A percentile compares a stretch with the other conserved stretches of the same genome.
Conservation (phyloP, 2,888 invertebrate genomes). For the Achlya flavicornis region DNA sequence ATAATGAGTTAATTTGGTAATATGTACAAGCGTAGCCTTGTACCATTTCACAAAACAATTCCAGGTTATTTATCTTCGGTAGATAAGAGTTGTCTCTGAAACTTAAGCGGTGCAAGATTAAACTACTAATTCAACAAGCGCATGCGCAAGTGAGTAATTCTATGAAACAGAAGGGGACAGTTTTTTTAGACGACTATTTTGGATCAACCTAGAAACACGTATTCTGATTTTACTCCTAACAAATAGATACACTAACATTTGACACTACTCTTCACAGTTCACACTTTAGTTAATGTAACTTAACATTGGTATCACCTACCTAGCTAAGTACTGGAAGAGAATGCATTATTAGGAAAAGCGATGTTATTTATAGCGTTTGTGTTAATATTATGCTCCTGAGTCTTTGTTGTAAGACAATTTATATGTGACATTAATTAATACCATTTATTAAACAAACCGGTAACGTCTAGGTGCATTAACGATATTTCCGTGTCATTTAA, state of each 20-base stretch:
- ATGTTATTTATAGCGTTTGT: slow-evolving; percentile 6
- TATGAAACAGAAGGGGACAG: too few relatives aligned
- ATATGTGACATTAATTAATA: slow-evolving; percentile 7
- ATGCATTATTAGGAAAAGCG: not conserved
- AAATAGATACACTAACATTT: not conserved
- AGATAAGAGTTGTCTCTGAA: not conserved
- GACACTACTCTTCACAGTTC: not conserved
- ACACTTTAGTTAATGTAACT: not conserved
- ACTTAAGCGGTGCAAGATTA: not conserved
- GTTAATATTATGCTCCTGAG: slow-evolving; percentile 4
- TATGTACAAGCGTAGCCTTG: slow-evolving; percentile 54
- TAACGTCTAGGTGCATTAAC: not conserved
- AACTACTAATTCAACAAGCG: not conserved
- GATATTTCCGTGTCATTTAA: slow-evolving; percentile 7
- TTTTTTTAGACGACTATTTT: not conserved
- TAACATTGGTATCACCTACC: not conserved
- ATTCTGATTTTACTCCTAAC: not conserved
- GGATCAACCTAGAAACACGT: not conserved
- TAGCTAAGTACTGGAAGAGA: not conserved
- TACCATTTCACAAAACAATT: slow-evolving; percentile 39
- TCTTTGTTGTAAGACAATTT: slow-evolving; percentile 7
- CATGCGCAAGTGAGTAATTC: not conserved
- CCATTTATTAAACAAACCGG: slow-evolving; percentile 7
- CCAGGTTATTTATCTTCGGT: slow-evolving; percentile 32
- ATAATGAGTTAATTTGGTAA: slow-evolving; percentile 62